Evolutionary conservation across 2,888 invertebrate genomes (phyloP), one percentile per base, ranked within the genome.

Genomic region (Dasysyrphus albostriatus): DNA sequence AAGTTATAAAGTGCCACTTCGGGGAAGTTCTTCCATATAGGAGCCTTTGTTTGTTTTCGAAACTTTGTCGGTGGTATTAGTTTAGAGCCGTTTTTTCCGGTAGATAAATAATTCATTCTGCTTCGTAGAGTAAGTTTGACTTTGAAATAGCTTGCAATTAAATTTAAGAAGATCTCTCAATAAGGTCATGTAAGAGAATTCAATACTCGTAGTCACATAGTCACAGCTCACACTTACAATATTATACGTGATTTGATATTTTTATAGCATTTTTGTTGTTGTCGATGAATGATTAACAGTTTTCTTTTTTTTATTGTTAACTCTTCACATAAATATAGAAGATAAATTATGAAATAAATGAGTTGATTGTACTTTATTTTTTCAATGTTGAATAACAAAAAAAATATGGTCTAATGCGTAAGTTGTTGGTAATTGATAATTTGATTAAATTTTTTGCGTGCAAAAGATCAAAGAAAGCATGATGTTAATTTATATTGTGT

Each of bases 291-390:
- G 14, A 37, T 16, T 19, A 1, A 12, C 7, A 32, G 32, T 32
- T 32, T 32, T 32, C 5, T 3, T 34, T 34, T 49, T 49, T 32
- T 32, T 32, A n/a, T 34, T 34, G 19, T 49, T 49, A 24, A 10
- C 16, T 47, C 47, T 47, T 5, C 9, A 24, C 12, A 10, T 10
- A 19, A 7, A 19, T 19, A 51, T 24, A 24, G 24, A 51, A 51
- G 19, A 51, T 12, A 51, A 10, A 5, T 51, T 24, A 24, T 12
- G 5, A 67, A 51, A 54, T 54, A 47, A 12, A 74, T 74, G 39
- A 14, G 70, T 72, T 72, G 72, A 65, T 56, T 65, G 78, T 72
- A n/a, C 44, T n/a, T 7, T 6, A 72, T 56, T 39, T 49, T 72
- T 37, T 5, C 29, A 51, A 65, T 16, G 10, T 59, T n/a, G 19